Conservation (phyloP, 92 coral and sea anemone species). For the Epizoanthus scotinus region DNA sequence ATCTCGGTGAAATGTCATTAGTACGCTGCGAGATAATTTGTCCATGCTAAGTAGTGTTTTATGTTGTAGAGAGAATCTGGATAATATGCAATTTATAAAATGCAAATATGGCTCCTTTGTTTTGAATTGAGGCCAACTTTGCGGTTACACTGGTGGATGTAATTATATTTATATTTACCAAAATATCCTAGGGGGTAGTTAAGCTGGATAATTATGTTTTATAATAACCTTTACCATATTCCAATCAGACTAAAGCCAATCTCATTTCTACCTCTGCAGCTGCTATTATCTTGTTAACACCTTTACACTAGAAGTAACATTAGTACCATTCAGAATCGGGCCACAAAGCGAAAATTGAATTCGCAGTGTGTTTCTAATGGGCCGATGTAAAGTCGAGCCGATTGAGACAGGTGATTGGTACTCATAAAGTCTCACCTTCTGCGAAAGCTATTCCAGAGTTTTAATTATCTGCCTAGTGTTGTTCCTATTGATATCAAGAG, state of each 20-base stretch:
- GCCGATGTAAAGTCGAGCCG: too few species aligned
- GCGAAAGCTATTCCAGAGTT: too few species aligned
- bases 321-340: not conserved
- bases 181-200: not conserved
- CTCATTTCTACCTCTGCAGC: not conserved
- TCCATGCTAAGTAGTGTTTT: too few species aligned
- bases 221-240: not conserved
- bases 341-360: too few species aligned
- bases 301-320: not conserved
- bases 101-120: not conserved
- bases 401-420: too few species aligned
- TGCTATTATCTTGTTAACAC: not conserved
- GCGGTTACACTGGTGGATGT: not conserved
- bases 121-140: not conserved
- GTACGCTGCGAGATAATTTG: too few species aligned
- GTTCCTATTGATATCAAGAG: too few species aligned
- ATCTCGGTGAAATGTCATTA: too few species aligned
- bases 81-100: not conserved
- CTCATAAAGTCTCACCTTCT: too few species aligned
- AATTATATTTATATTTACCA: not conserved
- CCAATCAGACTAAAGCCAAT: conserved; percentile 8
- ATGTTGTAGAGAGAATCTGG: not conserved
- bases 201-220: not conserved
- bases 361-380: too few species aligned
- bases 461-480: too few species aligned